Percentiles rank a stretch among this genome's conserved stretches.
Conservation (phyloP, 2,113 vertebrate species). For the Pristiophorus japonicus region DNA sequence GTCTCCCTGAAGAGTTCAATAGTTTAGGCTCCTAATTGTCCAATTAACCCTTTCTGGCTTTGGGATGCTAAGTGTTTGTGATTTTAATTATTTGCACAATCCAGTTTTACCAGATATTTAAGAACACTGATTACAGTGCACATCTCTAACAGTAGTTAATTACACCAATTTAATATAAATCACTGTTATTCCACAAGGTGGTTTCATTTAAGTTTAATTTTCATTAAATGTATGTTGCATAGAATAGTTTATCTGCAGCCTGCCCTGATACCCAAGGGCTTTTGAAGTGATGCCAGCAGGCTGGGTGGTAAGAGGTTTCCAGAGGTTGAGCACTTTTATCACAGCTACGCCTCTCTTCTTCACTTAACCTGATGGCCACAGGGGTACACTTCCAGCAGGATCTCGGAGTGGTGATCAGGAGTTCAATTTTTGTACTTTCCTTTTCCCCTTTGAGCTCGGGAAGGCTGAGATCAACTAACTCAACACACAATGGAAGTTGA, state of each 20-base stretch:
- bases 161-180: not conserved
- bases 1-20: not conserved
- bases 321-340: not conserved
- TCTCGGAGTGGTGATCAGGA: not conserved
- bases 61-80: not conserved
- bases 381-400: not conserved
- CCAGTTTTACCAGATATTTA: not conserved
- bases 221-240: not conserved
- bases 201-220: not conserved
- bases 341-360: not conserved
- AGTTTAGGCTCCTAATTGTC: not conserved
- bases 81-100: conserved; percentile 3
- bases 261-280: not conserved
- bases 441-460: not conserved
- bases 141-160: not conserved
- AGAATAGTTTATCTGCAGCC: not conserved
- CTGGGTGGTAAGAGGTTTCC: not conserved
- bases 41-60: not conserved
- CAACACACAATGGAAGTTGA: not conserved
- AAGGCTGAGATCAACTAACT: not conserved
- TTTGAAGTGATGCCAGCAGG: not conserved
- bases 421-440: not conserved
- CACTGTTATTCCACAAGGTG: not conserved
- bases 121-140: not conserved
- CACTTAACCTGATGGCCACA: not conserved